Percentiles rank a stretch among this genome's conserved stretches.
Conservation (phyloP, 2,888 invertebrate genomes). For the Agrypnus murinus region DNA sequence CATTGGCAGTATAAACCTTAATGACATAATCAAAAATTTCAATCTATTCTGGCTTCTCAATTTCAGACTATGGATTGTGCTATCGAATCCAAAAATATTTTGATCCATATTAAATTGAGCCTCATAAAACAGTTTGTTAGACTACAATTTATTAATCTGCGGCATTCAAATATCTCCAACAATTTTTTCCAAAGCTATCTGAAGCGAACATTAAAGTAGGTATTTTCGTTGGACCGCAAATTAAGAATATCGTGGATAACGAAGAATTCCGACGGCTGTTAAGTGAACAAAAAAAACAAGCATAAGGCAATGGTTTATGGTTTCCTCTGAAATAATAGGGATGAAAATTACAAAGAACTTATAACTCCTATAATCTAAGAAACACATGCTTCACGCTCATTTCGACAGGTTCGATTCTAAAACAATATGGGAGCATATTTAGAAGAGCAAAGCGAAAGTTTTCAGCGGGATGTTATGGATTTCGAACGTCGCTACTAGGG, state of each 20-base stretch:
- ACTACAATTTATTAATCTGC: too few species aligned
- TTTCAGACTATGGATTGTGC: too few species aligned
- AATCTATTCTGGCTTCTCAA: too few species aligned
- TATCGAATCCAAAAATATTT: too few species aligned
- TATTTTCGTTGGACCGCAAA: constrained; percentile 59
- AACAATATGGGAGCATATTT: constrained; percentile 59
- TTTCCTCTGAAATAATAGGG: constrained; percentile 56
- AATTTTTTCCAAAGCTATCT: constrained; percentile 4
- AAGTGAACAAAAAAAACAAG: not conserved
- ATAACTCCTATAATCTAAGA: constrained; percentile 59
- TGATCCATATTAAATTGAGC: constrained; percentile 11
- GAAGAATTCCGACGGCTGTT: not conserved
- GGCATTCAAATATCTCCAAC: not conserved
- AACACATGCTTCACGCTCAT: constrained; percentile 61
- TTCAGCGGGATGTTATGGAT: constrained; percentile 60
- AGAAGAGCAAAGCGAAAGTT: constrained; percentile 62
- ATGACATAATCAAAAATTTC: too few species aligned
- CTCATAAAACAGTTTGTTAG: too few species aligned
- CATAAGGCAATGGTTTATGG: constrained; percentile 44
- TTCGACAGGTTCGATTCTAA: constrained; percentile 57
- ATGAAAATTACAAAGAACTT: constrained; percentile 57
- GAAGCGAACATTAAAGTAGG: constrained; percentile 59
- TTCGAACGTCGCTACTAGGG: constrained; percentile 59
- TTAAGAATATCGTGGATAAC: constrained; percentile 50
- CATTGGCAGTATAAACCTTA: too few species aligned